Conservation (phyloP, 2,888 invertebrate genomes). For the Brachylomia viminalis region DNA sequence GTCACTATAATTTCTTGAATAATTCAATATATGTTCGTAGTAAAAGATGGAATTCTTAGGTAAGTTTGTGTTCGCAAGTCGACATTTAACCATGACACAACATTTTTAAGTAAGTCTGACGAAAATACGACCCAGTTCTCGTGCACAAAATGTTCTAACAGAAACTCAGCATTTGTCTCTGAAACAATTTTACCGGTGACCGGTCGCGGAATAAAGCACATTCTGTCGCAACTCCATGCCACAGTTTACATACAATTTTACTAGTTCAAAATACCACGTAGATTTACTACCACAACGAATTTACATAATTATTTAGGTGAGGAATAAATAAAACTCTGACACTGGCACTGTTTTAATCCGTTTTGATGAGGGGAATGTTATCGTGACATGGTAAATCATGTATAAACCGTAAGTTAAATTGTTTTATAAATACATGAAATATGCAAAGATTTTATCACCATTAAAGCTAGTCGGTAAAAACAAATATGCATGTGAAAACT, state of each 20-base stretch:
- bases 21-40: neutral
- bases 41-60: neutral
- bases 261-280: slow-evolving; percentile 40
- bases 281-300: slow-evolving; percentile 21
- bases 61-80: neutral
- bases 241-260: slow-evolving; percentile 47
- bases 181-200: slow-evolving; percentile 48
- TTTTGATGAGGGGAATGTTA: neutral
- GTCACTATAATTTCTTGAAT: neutral
- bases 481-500: neutral
- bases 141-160: slow-evolving; percentile 25
- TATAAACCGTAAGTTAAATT: neutral
- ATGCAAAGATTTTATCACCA: neutral
- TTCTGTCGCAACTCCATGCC: slow-evolving; percentile 32
- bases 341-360: neutral
- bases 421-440: neutral
- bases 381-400: neutral
- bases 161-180: slow-evolving; percentile 38
- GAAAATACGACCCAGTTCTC: slow-evolving; percentile 6
- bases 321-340: neutral
- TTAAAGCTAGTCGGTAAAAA: neutral
- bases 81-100: neutral
- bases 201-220: slow-evolving; percentile 30
- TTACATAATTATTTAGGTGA: neutral
- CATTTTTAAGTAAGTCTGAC: neutral